Evolutionary conservation across 2,113 vertebrate genomes (phyloP), one percentile per base, ranked within the genome.

Genomic region (Pituophis catenifer): DNA sequence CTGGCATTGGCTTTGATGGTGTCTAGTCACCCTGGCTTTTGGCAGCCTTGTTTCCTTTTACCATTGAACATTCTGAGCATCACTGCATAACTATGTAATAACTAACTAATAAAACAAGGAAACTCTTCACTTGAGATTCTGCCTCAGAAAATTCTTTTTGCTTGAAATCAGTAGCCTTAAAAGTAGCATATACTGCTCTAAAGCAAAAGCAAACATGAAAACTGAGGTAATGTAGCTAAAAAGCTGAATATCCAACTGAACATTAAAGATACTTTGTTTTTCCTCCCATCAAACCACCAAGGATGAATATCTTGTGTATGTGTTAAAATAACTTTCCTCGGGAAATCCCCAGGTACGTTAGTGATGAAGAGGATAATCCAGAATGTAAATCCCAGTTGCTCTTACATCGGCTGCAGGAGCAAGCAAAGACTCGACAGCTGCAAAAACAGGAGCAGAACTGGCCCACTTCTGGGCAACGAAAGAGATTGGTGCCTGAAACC

Each of bases 351-450:
- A 99, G 98, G 94, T 99, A 99, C 90, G 95, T 98, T 21, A 98
- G 96, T 7, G 98, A 97, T 7, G 98, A 97, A 29, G 97, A 98
- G 11, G 94, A 95, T 19, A 90, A 23, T 17, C 75, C 93, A 0
- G 91, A 92, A 92, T 94, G 97, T 0, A 97, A 97, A 2, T 98
- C 98, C 5, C 98, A 97, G 94, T 95, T 85, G 0, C 96, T 99
- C 86, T 97, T 99, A 90, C 97, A 98, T 88, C 98, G 97, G 94
- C 98, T 99, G 75, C 98, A 98, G 91, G 94, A 97, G 94, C 98
- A 98, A 93, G 98, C 98, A 0, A 98, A 97, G 90, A 97, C 97
- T 50, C 98, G 98, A 91, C 98, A 98, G 96, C 97, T 92, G 70
- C 95, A 95, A 88, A 96, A 90, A 94, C 95, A 93, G 90, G 17